Conservation (phyloP, 2,113 vertebrate genomes). For the Glaucidium brasilianum region DNA sequence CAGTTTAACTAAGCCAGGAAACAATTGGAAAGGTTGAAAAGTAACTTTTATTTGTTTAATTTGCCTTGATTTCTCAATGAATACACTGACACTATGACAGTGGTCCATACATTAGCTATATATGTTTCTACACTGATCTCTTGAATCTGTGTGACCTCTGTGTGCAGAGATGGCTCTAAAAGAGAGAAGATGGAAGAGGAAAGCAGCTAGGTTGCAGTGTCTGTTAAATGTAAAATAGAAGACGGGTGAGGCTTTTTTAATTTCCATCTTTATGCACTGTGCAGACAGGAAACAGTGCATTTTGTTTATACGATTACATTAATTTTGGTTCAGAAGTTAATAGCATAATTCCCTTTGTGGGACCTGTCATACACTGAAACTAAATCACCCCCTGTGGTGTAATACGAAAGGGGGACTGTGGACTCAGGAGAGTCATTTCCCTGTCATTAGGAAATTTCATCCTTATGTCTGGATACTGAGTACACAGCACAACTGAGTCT, state of each 20-base stretch:
- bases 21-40: background rate
- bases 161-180: background rate
- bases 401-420: background rate
- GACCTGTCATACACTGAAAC: background rate
- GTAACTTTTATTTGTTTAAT: background rate
- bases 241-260: background rate
- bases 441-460: constrained; percentile 55
- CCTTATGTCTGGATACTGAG: background rate
- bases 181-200: background rate
- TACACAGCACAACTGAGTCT: background rate
- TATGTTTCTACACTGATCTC: background rate
- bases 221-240: background rate
- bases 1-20: background rate
- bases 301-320: constrained; percentile 39
- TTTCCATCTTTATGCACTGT: background rate
- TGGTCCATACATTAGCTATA: background rate
- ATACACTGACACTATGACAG: background rate
- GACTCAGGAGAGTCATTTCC: constrained; percentile 19
- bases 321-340: constrained; percentile 50
- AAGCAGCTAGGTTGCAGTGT: background rate
- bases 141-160: background rate
- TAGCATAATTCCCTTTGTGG: constrained; percentile 11
- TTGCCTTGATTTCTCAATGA: background rate
- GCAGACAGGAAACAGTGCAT: background rate
- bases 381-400: background rate